These are phyloP conservation scores for Standfussiana lucernea DNA, from an alignment of 2,888 invertebrate genomes.

Conservation along the genomic window DNA sequence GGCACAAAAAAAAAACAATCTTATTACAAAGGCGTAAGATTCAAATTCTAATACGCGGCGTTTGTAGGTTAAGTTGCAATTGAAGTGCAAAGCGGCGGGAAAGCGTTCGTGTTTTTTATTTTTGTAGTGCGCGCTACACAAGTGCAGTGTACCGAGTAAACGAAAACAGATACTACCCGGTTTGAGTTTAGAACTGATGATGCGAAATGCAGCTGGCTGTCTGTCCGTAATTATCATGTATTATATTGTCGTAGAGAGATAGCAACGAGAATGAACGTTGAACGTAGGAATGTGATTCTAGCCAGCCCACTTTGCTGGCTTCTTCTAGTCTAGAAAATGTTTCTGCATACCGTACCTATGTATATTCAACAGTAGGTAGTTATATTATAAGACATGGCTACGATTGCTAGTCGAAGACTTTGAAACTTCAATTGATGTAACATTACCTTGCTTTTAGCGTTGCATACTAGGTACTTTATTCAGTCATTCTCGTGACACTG, in stretches of 20 bases:
- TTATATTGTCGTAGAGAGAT: conserved; percentile 40
- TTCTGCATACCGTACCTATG: conserved; percentile 4
- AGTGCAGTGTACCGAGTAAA: conserved; percentile 86
- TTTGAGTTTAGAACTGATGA: conserved; percentile 66
- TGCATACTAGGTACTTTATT: conserved; percentile 13
- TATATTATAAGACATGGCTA: conserved; percentile 5
- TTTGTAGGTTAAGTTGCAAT: conserved; percentile 72
- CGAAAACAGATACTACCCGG: conserved; percentile 78
- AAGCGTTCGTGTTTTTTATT: conserved; percentile 87
- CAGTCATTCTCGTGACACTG: conserved; percentile 28
- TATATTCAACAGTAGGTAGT: not conserved
- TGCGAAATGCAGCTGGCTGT: conserved; percentile 76
- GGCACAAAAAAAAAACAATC: conserved; percentile 65
- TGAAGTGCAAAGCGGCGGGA: conserved; percentile 71
- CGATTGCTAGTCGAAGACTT: conserved; percentile 3
- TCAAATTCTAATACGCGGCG: conserved; percentile 56
- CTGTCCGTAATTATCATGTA: conserved; percentile 57
- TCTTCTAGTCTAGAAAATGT: conserved; percentile 15
- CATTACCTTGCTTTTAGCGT: conserved; percentile 19
- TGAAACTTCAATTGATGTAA: conserved; percentile 22
- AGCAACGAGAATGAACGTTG: conserved; percentile 20
- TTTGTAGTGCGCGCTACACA: conserved; percentile 81
- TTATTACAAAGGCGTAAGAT: conserved; percentile 62
- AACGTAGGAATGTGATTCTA: conserved; percentile 35
- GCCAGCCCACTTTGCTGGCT: conserved; percentile 22